Conservation (phyloP, 2,797 vertebrate genomes). For the Melanogrammus aeglefinus region DNA sequence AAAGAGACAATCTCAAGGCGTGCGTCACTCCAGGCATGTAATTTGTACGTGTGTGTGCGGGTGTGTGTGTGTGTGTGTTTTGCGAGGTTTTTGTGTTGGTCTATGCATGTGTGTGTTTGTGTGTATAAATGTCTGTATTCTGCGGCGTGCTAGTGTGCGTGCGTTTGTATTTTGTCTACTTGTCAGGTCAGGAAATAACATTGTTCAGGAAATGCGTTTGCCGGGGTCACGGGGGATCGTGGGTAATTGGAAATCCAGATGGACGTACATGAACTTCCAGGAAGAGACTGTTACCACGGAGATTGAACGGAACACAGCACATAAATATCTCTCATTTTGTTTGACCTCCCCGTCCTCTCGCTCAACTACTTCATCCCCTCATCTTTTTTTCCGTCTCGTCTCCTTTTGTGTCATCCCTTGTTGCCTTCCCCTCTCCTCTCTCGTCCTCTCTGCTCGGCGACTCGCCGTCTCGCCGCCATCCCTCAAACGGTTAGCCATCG, state of each 20-base stretch:
- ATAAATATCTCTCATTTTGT: constrained; percentile 40
- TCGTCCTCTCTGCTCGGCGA: not conserved
- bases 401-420: not conserved
- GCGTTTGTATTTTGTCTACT: constrained; percentile 48
- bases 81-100: not conserved
- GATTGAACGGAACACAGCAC: constrained; percentile 49
- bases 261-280: constrained; percentile 64
- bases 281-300: constrained; percentile 55
- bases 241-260: constrained; percentile 74
- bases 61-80: not conserved
- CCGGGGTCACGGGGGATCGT: constrained; percentile 61
- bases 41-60: not conserved
- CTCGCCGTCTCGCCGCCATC: constrained; percentile 13
- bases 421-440: not conserved
- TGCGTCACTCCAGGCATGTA: not conserved
- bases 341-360: constrained; percentile 16
- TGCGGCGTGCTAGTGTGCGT: constrained; percentile 5
- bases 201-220: constrained; percentile 44
- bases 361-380: constrained; percentile 31
- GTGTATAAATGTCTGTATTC: constrained; percentile 15
- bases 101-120: not conserved
- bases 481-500: not conserved
- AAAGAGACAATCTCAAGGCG: not conserved
- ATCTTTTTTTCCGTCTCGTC: constrained; percentile 24
- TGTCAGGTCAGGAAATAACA: constrained; percentile 68